Conservation (phyloP, 2,888 invertebrate genomes). For the Adelognathus sp. region DNA sequence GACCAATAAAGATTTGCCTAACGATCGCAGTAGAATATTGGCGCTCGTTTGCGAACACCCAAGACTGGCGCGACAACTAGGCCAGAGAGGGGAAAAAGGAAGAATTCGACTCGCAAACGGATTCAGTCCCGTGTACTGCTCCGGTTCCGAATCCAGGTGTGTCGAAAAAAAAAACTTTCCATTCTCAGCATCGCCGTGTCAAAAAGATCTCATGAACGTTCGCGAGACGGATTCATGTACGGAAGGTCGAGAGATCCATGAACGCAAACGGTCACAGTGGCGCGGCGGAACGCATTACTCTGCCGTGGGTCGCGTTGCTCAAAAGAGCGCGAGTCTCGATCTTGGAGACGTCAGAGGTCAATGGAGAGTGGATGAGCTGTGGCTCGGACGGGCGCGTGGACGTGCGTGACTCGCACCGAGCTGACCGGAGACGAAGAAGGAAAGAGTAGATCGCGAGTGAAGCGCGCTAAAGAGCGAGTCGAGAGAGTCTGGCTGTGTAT, state of each 20-base stretch:
- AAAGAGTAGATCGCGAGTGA: slow-evolving; percentile 14
- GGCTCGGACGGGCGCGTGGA: slow-evolving; percentile 10
- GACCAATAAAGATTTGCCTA: slow-evolving; percentile 37
- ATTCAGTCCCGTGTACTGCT: not conserved
- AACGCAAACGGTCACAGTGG: slow-evolving; percentile 3
- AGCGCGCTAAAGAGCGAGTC: slow-evolving; percentile 55
- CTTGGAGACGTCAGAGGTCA: slow-evolving; percentile 33
- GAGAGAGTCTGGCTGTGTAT: slow-evolving; percentile 14
- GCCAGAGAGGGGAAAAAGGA: not conserved
- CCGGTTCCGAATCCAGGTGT: not conserved
- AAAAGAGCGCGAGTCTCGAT: slow-evolving; percentile 19
- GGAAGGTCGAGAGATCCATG: slow-evolving; percentile 11
- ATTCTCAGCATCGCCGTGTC: slow-evolving; percentile 24
- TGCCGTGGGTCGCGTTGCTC: not conserved
- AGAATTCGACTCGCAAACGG: not conserved
- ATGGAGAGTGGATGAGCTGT: not conserved
- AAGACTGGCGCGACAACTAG: not conserved
- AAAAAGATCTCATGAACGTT: not conserved
- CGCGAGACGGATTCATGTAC: not conserved
- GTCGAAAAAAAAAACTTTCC: slow-evolving; percentile 25
- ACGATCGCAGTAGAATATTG: slow-evolving; percentile 14
- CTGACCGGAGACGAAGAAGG: slow-evolving; percentile 18
- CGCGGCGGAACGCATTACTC: slow-evolving; percentile 17
- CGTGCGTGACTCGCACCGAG: slow-evolving; percentile 38
- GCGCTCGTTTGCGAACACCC: not conserved